Percentiles rank a stretch among this genome's conserved stretches.
Evolutionary conservation across 2,797 vertebrate genomes (phyloP).

Genomic region (Buceros bicornis): DNA sequence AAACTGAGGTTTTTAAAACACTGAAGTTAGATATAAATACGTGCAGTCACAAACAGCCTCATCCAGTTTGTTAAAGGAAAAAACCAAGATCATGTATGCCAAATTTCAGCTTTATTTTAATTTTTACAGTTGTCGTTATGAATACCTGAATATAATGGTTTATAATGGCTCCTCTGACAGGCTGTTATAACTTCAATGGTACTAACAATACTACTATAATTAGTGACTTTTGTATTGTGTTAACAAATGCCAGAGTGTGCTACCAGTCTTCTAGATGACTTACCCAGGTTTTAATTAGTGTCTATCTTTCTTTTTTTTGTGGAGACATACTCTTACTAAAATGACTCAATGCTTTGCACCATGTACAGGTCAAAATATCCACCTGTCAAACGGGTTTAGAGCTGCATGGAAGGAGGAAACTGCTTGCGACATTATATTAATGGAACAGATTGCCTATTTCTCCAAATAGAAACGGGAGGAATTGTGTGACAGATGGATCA

Average conservation of each 20-base stretch:
- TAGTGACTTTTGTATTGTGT: constrained; percentile 77
- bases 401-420: constrained; percentile 36
- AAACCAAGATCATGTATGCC: not conserved
- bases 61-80: not conserved
- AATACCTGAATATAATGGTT: constrained; percentile 57
- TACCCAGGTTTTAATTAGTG: constrained; percentile 80
- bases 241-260: constrained; percentile 80
- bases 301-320: constrained; percentile 75
- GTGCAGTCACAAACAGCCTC: not conserved
- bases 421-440: constrained; percentile 50
- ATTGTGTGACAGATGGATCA: constrained; percentile 61
- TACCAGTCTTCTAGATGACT: constrained; percentile 74
- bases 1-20: not conserved
- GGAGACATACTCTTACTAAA: constrained; percentile 66
- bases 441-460: constrained; percentile 64
- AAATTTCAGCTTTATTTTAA: constrained; percentile 57
- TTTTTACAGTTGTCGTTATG: constrained; percentile 56
- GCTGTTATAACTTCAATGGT: constrained; percentile 63
- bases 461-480: constrained; percentile 70
- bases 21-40: rapidly evolving
- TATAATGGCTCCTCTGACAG: constrained; percentile 63
- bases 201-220: constrained; percentile 74
- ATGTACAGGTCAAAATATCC: constrained; percentile 77
- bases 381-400: constrained; percentile 77
- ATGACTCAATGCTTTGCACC: constrained; percentile 71